phyloP scores from a whole-genome alignment of 92 coral and sea anemone species.

The Phenganax subtilis region DNA sequence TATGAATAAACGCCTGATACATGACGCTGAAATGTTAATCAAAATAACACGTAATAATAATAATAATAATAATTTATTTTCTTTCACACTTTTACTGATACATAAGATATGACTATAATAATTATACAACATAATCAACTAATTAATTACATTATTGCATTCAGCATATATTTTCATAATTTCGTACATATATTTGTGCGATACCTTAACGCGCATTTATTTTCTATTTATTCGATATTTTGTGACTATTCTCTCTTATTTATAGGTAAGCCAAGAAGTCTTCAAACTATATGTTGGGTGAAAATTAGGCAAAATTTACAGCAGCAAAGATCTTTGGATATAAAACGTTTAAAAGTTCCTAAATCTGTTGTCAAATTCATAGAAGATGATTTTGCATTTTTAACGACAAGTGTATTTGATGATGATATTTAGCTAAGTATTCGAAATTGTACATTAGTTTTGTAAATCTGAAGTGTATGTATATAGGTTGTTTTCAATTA shows the following conservation, averaged over 20 bases:
- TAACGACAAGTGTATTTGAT: background rate
- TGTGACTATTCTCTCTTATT: background rate
- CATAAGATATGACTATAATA: too few species aligned
- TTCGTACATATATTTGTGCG: too few species aligned
- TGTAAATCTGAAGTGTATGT: background rate
- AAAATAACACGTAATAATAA: background rate
- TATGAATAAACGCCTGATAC: background rate
- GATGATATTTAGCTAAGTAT: background rate
- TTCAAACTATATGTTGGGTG: slow-evolving; percentile 22
- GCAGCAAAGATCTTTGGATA: background rate
- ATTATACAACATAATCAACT: too few species aligned
- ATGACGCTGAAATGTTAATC: background rate
- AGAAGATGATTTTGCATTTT: slow-evolving; percentile 17
- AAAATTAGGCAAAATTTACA: slow-evolving; percentile 14
- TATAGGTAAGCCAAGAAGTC: slow-evolving; percentile 20
- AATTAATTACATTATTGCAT: too few species aligned
- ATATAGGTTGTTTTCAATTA: background rate
- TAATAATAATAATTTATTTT: background rate
- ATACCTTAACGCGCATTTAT: background rate
- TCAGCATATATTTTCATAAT: too few species aligned
- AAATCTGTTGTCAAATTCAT: background rate
- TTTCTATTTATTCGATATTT: background rate
- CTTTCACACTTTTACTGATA: background rate
- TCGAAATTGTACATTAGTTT: background rate
- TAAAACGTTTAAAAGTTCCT: background rate